A percentile compares a stretch with the other conserved stretches of the same genome.
Conservation (phyloP, 2,113 vertebrate genomes). For the Dicrurus megarhynchus region DNA sequence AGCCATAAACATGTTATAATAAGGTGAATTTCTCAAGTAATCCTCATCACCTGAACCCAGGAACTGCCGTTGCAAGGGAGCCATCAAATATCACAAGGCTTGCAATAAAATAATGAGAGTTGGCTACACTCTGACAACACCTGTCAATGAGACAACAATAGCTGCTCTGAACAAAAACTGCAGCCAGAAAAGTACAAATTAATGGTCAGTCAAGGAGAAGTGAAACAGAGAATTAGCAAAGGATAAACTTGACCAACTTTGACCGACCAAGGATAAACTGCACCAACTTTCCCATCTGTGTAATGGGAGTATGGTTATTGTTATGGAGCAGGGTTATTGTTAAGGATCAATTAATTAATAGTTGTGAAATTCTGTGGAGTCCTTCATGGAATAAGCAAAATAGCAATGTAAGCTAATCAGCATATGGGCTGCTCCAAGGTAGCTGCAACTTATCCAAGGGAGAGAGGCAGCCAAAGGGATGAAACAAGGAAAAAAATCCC, state of each 20-base stretch:
- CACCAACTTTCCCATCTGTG: not conserved
- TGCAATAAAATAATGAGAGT: not conserved
- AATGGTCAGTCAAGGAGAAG: not conserved
- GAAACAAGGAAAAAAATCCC: not conserved
- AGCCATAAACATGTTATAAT: not conserved
- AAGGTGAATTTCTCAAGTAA: constrained; percentile 1
- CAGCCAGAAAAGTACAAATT: not conserved
- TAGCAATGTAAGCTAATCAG: not conserved
- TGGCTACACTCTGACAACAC: not conserved
- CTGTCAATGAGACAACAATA: not conserved
- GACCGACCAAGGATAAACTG: not conserved
- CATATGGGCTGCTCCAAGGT: not conserved
- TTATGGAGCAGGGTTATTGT: not conserved
- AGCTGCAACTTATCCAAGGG: not conserved
- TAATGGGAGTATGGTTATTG: not conserved
- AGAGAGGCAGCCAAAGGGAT: not conserved
- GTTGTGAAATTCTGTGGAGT: not conserved
- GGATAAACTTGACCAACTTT: not conserved
- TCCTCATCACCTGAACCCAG: not conserved
- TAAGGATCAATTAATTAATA: not conserved
- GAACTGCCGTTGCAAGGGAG: not conserved
- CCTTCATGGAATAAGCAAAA: not conserved
- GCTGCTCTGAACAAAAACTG: not conserved
- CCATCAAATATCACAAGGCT: not conserved
- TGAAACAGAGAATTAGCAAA: not conserved